Evolutionary conservation across 2,888 invertebrate genomes (phyloP).

Genomic region (Hyposoter didymator): DNA sequence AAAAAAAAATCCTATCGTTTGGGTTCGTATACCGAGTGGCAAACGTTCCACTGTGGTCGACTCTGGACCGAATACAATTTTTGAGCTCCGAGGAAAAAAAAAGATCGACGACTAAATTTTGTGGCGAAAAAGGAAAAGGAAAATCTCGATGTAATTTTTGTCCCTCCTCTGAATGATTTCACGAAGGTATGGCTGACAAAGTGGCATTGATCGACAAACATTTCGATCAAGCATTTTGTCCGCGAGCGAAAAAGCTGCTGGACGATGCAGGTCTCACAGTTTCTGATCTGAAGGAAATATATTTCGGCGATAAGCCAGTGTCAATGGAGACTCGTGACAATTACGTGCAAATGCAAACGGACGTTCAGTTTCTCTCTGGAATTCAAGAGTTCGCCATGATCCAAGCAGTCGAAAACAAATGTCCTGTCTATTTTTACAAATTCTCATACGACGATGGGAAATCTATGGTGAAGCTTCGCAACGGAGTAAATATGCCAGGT

Average conservation of each 20-base stretch:
- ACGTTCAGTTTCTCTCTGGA: constrained; percentile 73
- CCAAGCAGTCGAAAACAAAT: constrained; percentile 65
- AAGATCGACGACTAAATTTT: too few relatives aligned
- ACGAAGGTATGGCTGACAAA: constrained; percentile 55
- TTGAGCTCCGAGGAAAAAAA: too few relatives aligned
- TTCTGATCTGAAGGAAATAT: constrained; percentile 71
- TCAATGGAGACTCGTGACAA: constrained; percentile 54
- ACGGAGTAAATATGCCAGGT: constrained; percentile 73
- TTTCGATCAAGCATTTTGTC: constrained; percentile 64
- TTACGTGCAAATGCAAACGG: constrained; percentile 71
- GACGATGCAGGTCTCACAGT: constrained; percentile 65
- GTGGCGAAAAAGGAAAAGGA: too few relatives aligned
- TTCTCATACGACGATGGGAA: constrained; percentile 74
- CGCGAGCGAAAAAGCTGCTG: constrained; percentile 60
- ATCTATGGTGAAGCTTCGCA: constrained; percentile 67
- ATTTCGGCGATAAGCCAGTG: constrained; percentile 73
- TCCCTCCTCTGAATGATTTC: not conserved
- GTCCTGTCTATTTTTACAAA: constrained; percentile 76
- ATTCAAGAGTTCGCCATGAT: constrained; percentile 71
- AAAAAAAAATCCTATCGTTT: too few relatives aligned
- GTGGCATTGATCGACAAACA: constrained; percentile 62
- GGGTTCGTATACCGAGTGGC: too few relatives aligned
- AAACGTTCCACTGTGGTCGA: too few relatives aligned
- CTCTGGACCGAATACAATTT: too few relatives aligned
- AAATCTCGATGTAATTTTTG: not conserved